phyloP scores from a whole-genome alignment of 1,140 invertebrate species.

The Galleria mellonella region DNA sequence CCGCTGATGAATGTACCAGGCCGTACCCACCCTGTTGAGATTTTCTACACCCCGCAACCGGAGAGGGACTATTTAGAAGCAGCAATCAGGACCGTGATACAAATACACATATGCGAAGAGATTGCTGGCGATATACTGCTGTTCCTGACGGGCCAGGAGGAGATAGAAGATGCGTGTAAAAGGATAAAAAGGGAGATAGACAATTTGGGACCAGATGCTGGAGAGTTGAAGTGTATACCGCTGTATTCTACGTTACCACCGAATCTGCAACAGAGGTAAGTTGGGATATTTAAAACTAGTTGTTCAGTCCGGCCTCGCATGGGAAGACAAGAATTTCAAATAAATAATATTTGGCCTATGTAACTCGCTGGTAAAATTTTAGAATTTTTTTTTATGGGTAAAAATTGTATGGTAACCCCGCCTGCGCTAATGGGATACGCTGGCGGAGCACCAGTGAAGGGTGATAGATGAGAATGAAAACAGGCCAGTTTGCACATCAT shows the following conservation, averaged over 20 bases:
- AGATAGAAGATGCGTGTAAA: slow-evolving; percentile 99
- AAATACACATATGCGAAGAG: slow-evolving; percentile 99
- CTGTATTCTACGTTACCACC: slow-evolving; percentile 98
- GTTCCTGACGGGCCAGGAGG: slow-evolving; percentile 96
- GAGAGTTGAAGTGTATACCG: slow-evolving; percentile 98
- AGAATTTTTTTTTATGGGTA: no score
- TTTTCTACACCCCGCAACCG: slow-evolving; percentile 99
- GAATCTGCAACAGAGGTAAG: slow-evolving; percentile 89
- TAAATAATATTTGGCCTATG: no score
- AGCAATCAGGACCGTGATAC: slow-evolving; percentile 97
- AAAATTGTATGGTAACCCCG: no score
- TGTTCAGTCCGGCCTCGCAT: no score
- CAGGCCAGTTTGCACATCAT: no score
- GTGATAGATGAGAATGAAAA: no score
- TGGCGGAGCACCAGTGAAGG: no score
- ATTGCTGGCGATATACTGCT: slow-evolving; percentile 94
- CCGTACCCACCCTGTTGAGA: slow-evolving; percentile 78
- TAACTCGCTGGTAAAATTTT: no score
- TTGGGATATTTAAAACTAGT: neutral
- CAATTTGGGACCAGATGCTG: slow-evolving; percentile 96
- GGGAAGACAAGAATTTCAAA: no score
- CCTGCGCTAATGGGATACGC: no score
- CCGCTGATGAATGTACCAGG: slow-evolving; percentile 98
- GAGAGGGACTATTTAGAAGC: slow-evolving; percentile 99
- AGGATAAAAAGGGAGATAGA: slow-evolving; percentile 97